phyloP scores from a whole-genome alignment of 1,140 invertebrate species.

The Triops longicaudatus region DNA sequence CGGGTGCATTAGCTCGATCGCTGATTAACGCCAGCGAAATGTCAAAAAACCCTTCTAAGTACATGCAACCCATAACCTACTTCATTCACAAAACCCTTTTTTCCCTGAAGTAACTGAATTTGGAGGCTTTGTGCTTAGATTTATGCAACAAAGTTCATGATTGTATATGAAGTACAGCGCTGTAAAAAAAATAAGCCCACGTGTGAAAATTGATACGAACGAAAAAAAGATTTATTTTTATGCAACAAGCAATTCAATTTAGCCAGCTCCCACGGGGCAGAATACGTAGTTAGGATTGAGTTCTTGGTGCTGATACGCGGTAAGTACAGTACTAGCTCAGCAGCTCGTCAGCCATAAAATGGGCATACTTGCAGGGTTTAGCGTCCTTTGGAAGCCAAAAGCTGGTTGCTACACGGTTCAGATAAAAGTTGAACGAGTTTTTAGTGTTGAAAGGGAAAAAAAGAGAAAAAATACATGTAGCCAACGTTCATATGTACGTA shows the following conservation, averaged over 20 bases:
- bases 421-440: neutral
- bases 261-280: neutral
- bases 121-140: neutral
- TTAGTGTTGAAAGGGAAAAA: neutral
- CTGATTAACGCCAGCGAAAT: neutral
- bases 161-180: no score
- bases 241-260: no score
- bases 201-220: neutral
- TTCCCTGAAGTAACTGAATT: neutral
- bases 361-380: neutral
- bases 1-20: neutral
- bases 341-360: neutral
- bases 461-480: neutral
- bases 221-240: no score
- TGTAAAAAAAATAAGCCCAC: neutral
- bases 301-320: neutral
- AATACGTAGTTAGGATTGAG: neutral
- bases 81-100: neutral
- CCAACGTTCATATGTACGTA: no score
- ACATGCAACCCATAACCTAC: no score
- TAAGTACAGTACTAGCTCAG: neutral
- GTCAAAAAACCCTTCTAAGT: neutral
- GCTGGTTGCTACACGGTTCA: neutral
- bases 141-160: no score
- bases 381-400: neutral